Base-by-base conservation (phyloP, 1,140 invertebrate genomes). In the Cardiocondyla obscurior region DNA sequence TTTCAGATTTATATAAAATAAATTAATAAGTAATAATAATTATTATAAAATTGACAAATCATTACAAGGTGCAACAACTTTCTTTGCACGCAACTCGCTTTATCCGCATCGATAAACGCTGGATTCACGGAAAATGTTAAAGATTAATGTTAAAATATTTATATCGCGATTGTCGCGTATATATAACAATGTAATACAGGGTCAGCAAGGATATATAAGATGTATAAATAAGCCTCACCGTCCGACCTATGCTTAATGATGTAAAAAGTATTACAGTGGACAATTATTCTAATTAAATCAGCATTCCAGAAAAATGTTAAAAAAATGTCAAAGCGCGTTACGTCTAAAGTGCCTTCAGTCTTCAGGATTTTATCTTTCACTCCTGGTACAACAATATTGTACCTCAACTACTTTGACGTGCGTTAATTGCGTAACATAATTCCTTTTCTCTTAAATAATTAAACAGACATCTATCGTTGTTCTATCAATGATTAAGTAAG, bases 101-200 rank as follows among this genome's bases (percentile, higher is more conserved):
- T 60, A 36, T 36, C 58, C 64, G 22, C n/a, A 5, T 6, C 39
- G 19, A 39, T 33, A 65, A 33, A 58, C 6, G 19, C 30, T 46
- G 73, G 14, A 76, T 67, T n/a, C 46, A 49, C 5, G 57, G 60
- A 55, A 79, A 79, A 79, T 79, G 74, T 79, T 67, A 67, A 69
- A 69, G 62, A 79, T 79, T 53, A 53, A 67, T 79, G 74, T 79
- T 33, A 79, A 53, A 79, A 67, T 79, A 79, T 79, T 79, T 69
- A 79, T 79, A 79, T 67, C 62, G 28, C n/a, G 30, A 65, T 19
- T 51, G 6, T 77, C 36, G 28, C 16, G 39, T 70, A 60, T 33
- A 60, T 81, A 57, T 81, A 58, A 81, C 19, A 12, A 19, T 6
- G 14, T 6, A 14, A 33, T 67, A 67, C 12, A 19, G 3, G 74